phyloP scores from a whole-genome alignment of 1,140 invertebrate genomes.

The Nephila pilipes region DNA sequence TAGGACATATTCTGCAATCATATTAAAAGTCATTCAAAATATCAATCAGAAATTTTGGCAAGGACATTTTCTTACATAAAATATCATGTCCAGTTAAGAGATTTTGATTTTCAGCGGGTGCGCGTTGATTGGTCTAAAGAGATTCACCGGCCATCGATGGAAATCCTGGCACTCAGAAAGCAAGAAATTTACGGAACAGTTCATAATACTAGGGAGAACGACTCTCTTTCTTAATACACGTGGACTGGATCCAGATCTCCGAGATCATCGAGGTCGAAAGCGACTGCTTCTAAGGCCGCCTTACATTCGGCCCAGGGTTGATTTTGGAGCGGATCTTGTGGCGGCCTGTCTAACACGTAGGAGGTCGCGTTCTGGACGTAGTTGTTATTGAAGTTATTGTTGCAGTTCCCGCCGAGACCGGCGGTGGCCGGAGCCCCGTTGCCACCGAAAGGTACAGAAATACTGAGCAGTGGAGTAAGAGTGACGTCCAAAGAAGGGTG shows the following conservation, averaged over 20 bases:
- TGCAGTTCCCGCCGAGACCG: background rate
- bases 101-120: too few species aligned
- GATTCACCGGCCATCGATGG: background rate
- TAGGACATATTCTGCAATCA: too few species aligned
- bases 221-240: slow-evolving; percentile 63
- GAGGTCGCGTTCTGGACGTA: slow-evolving; percentile 45
- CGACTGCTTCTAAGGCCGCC: slow-evolving; percentile 75
- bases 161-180: slow-evolving; percentile 50
- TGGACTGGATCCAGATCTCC: slow-evolving; percentile 74
- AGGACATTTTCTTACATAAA: too few species aligned
- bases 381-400: slow-evolving; percentile 44
- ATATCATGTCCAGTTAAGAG: too few species aligned
- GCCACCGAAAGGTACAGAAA: slow-evolving; percentile 69
- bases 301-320: slow-evolving; percentile 78
- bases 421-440: background rate
- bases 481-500: slow-evolving; percentile 65
- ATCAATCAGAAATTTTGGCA: too few species aligned
- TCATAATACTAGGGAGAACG: slow-evolving; percentile 74
- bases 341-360: slow-evolving; percentile 27
- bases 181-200: slow-evolving; percentile 70
- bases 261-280: slow-evolving; percentile 76
- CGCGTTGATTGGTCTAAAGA: background rate
- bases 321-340: slow-evolving; percentile 64
- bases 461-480: slow-evolving; percentile 75
- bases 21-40: too few species aligned